phyloP scores from a whole-genome alignment of 1,140 invertebrate genomes.

The Caerostris darwini region DNA sequence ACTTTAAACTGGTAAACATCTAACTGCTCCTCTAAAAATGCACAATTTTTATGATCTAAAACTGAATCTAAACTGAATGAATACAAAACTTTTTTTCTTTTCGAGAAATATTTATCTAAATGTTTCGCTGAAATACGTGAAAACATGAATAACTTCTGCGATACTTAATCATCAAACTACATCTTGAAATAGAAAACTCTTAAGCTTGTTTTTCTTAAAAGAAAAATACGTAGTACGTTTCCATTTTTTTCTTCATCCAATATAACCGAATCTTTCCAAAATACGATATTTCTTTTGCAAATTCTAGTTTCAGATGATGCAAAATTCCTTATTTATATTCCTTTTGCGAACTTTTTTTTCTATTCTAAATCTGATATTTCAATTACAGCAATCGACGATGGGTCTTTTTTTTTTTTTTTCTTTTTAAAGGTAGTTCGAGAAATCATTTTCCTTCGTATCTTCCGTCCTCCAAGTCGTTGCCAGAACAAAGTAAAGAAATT shows the following conservation, averaged over 20 bases:
- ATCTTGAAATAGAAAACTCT: neutral
- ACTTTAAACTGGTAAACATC: too few species aligned
- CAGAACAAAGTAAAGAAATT: conserved; percentile 67
- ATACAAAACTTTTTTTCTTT: neutral
- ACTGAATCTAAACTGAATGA: neutral
- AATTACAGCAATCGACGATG: conserved; percentile 48
- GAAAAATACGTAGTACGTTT: neutral
- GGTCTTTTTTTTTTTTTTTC: neutral
- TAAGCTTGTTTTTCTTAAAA: neutral
- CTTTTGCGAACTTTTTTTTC: neutral
- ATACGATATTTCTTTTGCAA: conserved; percentile 10
- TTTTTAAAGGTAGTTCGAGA: neutral
- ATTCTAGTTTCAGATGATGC: conserved; percentile 17
- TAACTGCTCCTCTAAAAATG: too few species aligned
- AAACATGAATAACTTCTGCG: neutral
- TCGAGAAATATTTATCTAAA: neutral
- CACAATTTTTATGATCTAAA: too few species aligned
- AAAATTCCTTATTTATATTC: conserved; percentile 18
- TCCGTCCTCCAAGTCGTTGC: conserved; percentile 52
- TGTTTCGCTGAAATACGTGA: neutral
- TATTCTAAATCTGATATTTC: conserved; percentile 73
- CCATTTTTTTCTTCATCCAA: neutral
- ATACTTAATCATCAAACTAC: neutral
- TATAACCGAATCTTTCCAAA: neutral
- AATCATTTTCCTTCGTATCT: conserved; percentile 43